These are phyloP conservation scores for Archivesica marissinica DNA, from an alignment of 1,140 invertebrate genomes.

Conservation along the genomic window DNA sequence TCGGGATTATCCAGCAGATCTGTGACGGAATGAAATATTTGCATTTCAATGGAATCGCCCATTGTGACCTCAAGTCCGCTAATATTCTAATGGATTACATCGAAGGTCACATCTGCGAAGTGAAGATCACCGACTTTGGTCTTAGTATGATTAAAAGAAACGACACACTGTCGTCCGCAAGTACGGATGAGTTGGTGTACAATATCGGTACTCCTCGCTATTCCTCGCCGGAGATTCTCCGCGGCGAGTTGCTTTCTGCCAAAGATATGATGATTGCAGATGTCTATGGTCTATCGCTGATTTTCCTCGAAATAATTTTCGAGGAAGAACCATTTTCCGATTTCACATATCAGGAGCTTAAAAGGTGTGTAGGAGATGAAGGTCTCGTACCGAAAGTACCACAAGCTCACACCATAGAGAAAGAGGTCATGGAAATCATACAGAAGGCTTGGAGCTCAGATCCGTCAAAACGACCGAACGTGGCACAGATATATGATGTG, in stretches of 20 bases:
- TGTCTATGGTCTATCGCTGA: constrained; percentile 58
- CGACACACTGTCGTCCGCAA: constrained; percentile 24
- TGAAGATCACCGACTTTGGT: constrained; percentile 71
- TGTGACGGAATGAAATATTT: constrained; percentile 27
- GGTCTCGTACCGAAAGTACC: constrained; percentile 45
- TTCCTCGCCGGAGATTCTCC: constrained; percentile 67
- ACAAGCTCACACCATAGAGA: constrained; percentile 1
- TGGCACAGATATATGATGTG: neutral
- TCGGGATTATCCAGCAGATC: neutral
- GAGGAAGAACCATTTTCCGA: constrained; percentile 67
- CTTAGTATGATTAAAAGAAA: constrained; percentile 67
- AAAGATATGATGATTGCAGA: constrained; percentile 64
- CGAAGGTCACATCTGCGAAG: neutral
- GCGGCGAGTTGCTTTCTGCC: constrained; percentile 58
- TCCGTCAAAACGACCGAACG: constrained; percentile 35
- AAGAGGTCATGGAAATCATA: constrained; percentile 9
- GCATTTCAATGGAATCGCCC: constrained; percentile 8
- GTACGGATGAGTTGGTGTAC: neutral
- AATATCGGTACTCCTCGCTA: constrained; percentile 67
- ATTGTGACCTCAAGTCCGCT: constrained; percentile 21
- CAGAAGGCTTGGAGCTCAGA: constrained; percentile 54
- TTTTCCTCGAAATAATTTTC: constrained; percentile 62
- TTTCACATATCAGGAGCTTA: constrained; percentile 57
- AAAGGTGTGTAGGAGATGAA: constrained; percentile 55
- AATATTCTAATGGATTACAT: constrained; percentile 29